A percentile compares a stretch with the other conserved stretches of the same genome.
These are phyloP conservation scores for Parelbella ahira DNA, from an alignment of 2,888 invertebrate species.

Conservation along the genomic window DNA sequence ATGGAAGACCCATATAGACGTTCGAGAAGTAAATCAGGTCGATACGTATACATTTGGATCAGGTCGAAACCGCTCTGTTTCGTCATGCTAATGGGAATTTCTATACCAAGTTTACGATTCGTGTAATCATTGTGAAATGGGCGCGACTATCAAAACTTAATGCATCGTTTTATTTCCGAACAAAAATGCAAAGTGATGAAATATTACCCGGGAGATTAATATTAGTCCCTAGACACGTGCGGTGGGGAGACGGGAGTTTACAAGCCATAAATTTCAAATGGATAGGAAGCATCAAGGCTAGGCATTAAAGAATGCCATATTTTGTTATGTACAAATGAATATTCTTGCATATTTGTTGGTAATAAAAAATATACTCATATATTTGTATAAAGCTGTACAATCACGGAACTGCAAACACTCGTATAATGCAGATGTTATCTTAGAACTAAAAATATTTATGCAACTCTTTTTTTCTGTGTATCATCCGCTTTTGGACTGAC, in stretches of 20 bases:
- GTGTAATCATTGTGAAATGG: slow-evolving; percentile 54
- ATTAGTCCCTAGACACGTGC: slow-evolving; percentile 49
- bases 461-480: too few relatives aligned
- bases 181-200: slow-evolving; percentile 44
- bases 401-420: too few relatives aligned
- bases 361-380: too few relatives aligned
- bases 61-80: slow-evolving; percentile 18
- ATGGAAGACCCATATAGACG: slow-evolving; percentile 13
- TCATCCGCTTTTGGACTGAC: too few relatives aligned
- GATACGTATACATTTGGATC: slow-evolving; percentile 15
- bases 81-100: slow-evolving; percentile 47
- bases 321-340: slow-evolving; percentile 9
- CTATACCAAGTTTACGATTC: slow-evolving; percentile 50
- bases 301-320: slow-evolving; percentile 34
- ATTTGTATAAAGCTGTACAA: too few relatives aligned
- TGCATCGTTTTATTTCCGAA: slow-evolving; percentile 48
- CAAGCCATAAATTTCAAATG: slow-evolving; percentile 56
- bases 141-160: slow-evolving; percentile 57
- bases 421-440: too few relatives aligned
- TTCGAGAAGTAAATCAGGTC: slow-evolving; percentile 16
- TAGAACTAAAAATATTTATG: too few relatives aligned
- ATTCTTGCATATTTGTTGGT: slow-evolving; percentile 6
- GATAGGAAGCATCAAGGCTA: slow-evolving; percentile 41
- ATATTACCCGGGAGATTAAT: slow-evolving; percentile 46
- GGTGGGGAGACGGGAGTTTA: slow-evolving; percentile 44